Conservation (phyloP, 1,140 invertebrate species). For the Aplysia californica region DNA sequence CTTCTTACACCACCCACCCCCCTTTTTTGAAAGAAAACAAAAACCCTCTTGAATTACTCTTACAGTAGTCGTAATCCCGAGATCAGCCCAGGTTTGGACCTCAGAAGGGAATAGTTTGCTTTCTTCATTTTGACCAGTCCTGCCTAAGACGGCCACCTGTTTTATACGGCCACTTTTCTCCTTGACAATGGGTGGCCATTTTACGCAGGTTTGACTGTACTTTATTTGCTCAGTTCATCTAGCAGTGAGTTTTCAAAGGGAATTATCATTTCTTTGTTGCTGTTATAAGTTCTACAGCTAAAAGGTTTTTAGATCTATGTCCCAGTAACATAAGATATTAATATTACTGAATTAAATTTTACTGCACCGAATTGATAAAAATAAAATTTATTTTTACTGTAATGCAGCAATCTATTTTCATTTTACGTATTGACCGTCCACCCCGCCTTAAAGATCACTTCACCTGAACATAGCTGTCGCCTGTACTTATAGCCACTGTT, state of each 20-base stretch:
- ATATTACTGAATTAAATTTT: not conserved
- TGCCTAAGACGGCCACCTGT: too few species aligned
- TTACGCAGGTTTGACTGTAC: too few species aligned
- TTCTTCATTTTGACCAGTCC: not conserved
- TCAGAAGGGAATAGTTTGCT: not conserved
- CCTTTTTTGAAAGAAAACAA: too few species aligned
- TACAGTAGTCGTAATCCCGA: too few species aligned
- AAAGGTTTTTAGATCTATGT: not conserved
- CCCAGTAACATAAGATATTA: not conserved
- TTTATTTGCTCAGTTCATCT: not conserved
- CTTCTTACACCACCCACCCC: too few species aligned
- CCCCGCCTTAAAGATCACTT: too few species aligned
- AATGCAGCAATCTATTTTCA: not conserved
- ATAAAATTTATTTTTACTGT: not conserved
- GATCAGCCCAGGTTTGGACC: not conserved
- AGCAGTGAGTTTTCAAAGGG: not conserved
- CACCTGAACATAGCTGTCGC: too few species aligned
- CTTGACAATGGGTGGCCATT: too few species aligned
- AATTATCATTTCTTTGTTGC: not conserved
- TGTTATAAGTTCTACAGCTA: not conserved
- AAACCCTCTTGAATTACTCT: too few species aligned
- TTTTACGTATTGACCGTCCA: not conserved
- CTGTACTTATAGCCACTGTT: too few species aligned
- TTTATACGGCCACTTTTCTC: too few species aligned
- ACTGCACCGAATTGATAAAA: not conserved